Evolutionary conservation across 2,113 vertebrate genomes (phyloP).

Genomic region (Rhinolophus ferrumequinum): DNA sequence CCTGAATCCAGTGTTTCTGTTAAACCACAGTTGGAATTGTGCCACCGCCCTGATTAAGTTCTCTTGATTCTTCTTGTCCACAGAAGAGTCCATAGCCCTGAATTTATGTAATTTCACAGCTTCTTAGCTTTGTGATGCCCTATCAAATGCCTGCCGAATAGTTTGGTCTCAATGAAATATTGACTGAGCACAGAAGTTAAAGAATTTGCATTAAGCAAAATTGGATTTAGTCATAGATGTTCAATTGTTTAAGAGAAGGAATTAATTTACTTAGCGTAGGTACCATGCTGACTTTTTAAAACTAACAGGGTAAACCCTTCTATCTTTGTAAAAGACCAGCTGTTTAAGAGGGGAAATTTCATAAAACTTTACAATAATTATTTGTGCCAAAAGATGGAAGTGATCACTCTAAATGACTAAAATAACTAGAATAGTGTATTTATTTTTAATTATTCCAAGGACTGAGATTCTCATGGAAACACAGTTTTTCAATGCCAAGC

Average conservation of each 20-base stretch:
- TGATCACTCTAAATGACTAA: neutral
- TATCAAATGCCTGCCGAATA: neutral
- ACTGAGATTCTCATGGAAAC: neutral
- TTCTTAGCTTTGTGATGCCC: neutral
- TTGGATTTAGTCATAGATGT: neutral
- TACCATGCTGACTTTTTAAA: neutral
- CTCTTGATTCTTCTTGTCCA: neutral
- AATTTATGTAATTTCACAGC: neutral
- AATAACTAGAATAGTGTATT: neutral
- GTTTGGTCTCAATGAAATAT: neutral
- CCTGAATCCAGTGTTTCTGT: neutral
- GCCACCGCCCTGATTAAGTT: neutral
- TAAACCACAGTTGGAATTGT: neutral
- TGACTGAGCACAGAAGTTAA: neutral
- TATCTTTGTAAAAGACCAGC: neutral
- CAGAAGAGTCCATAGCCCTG: neutral
- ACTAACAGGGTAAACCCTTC: neutral
- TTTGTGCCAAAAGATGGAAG: neutral
- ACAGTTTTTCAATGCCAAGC: neutral
- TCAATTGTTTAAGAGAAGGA: neutral
- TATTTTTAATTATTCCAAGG: neutral
- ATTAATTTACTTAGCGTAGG: neutral
- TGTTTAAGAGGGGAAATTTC: conserved; percentile 11
- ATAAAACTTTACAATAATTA: neutral
- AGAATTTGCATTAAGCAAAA: neutral